Base-by-base conservation (phyloP, 2,113 vertebrate species). In the Oreotragus oreotragus region DNA sequence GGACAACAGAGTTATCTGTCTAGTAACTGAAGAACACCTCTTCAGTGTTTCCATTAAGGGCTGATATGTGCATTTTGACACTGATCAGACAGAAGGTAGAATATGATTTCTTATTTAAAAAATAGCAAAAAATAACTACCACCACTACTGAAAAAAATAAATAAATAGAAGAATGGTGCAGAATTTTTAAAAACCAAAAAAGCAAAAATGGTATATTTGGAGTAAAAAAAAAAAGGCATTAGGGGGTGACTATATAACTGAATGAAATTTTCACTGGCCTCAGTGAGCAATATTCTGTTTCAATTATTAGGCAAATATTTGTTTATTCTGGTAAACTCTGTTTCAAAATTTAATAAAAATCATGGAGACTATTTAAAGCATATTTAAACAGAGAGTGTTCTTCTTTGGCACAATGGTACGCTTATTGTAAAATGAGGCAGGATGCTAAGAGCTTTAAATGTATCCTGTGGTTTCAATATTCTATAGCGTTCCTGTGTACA, bases 1-100 rank as follows among this genome's bases (percentile, higher is more conserved):
- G 90, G 49, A 88, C 89, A 84, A 39, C 90, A 93, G 87, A 62
- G 47, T 87, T 93, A 91, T 87, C 73, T 88, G 94, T 96, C 86
- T 77, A 93, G 53, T 84, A 66, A 70, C 73, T 64, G 73, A 51
- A 92, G 47, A 27, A 23, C 23, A 64, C 51, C 43, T 66, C 47
- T 73, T 84, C 36, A 30, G 30, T 73, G 64, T 76, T 95, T 84
- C n/a, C 45, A 84, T 30, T 79, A 58, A 80, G 27, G 15, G 28
- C 23, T 70, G 49, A 86, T 84, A 36, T 11, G 30, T 79, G 25
- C 30, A 53, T 88, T 76, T 73, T 91, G 95, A 97, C 92, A 84
- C 10, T 1, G 12, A 89, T 84, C 70, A 91, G 83, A 88, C 23
- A 79, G 53, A 79, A 81, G 12, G 51, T 92, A 83, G 33, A 33